Evolutionary conservation across 2,797 vertebrate genomes (phyloP).

Genomic region (Gymnoscopelus microlampas): DNA sequence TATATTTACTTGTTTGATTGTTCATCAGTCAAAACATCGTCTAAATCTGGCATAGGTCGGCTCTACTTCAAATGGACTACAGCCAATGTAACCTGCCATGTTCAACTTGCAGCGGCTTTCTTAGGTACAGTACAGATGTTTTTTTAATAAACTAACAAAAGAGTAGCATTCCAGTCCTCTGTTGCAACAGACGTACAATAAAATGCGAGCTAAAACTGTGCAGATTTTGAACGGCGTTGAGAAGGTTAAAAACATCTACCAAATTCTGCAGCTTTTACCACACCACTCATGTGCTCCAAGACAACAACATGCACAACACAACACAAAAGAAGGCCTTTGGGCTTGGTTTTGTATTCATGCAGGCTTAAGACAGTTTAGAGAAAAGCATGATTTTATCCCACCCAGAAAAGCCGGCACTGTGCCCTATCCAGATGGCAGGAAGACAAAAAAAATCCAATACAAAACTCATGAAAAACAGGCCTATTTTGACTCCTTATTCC

Average conservation of each 20-base stretch:
- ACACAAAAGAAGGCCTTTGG: not conserved
- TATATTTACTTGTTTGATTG: too few relatives aligned
- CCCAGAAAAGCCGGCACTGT: not conserved
- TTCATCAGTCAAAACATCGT: too few relatives aligned
- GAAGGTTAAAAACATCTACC: not conserved
- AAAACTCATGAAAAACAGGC: slow-evolving; percentile 10
- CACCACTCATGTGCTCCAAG: too few relatives aligned
- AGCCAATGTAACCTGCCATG: slow-evolving; percentile 21
- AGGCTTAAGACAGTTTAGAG: slow-evolving; percentile 13
- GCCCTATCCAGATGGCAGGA: slow-evolving; percentile 14
- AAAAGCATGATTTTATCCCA: slow-evolving; percentile 19
- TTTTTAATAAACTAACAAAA: slow-evolving; percentile 30
- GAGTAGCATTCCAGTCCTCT: slow-evolving; percentile 7
- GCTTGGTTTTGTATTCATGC: slow-evolving; percentile 5
- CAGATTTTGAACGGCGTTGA: not conserved
- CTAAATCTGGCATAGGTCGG: too few relatives aligned
- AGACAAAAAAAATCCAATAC: not conserved
- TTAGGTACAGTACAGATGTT: slow-evolving; percentile 26
- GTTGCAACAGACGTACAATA: slow-evolving; percentile 4
- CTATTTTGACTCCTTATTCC: slow-evolving; percentile 31
- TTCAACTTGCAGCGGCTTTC: slow-evolving; percentile 8
- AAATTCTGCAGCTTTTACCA: too few relatives aligned
- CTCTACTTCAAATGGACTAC: not conserved
- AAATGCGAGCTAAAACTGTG: slow-evolving; percentile 7
- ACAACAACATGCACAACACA: not conserved